phyloP scores from a whole-genome alignment of 2,113 vertebrate genomes.

The Ahaetulla prasina region DNA sequence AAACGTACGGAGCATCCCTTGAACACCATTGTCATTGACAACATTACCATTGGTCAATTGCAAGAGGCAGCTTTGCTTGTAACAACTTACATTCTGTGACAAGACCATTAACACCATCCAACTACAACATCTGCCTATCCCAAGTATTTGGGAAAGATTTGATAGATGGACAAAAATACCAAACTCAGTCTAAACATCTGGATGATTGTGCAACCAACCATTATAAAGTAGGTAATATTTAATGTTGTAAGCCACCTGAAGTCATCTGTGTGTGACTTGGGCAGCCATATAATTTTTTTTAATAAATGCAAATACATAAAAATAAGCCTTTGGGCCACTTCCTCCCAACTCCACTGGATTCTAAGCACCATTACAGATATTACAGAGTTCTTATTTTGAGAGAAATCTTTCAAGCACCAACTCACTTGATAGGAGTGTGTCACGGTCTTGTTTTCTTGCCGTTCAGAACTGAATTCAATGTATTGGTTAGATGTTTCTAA shows the following conservation, averaged over 20 bases:
- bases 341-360: not conserved
- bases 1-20: not conserved
- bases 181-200: not conserved
- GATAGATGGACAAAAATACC: not conserved
- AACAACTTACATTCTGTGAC: not conserved
- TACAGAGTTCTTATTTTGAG: not conserved
- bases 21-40: not conserved
- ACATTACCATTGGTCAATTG: not conserved
- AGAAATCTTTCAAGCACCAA: not conserved
- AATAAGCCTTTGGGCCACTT: not conserved
- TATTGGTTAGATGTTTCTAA: not conserved
- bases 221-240: not conserved
- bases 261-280: not conserved
- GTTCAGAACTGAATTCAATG: not conserved
- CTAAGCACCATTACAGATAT: not conserved
- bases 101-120: not conserved
- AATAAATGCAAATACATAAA: not conserved
- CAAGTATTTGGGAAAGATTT: not conserved
- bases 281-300: not conserved
- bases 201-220: not conserved
- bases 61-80: not conserved
- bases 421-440: conserved; percentile 12
- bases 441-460: not conserved
- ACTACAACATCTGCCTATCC: not conserved
- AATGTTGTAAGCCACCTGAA: not conserved